Evolutionary conservation across 2,888 invertebrate genomes (phyloP), one percentile per base, ranked within the genome.

Genomic region (Drosophila differens): DNA sequence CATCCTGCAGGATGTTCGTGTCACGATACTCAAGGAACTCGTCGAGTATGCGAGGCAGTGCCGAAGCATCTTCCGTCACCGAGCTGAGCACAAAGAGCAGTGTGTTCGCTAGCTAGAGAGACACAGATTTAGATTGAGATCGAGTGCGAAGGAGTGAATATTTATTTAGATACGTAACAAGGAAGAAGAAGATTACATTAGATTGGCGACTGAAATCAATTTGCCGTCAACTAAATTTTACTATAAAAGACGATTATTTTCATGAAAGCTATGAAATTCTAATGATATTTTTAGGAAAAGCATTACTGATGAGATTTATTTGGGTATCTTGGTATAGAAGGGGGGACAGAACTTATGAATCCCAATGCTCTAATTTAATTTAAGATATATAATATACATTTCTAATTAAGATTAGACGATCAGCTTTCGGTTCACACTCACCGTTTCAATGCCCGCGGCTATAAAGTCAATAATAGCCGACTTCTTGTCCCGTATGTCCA

Each of bases 401-500:
- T 14, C 1, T 7, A 7, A 7, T 14, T 22, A 22, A n/a, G 10
- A n/a, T 4, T n/a, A 52, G 53, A 3, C 0, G 10, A 12, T 44
- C 0, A 12, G 10, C 19, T 57, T 30, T 52, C 12, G 4, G 22
- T 14, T 33, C 3, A 16, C 4, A 83, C 83, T 78, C 74, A 97
- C 96, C 91, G 97, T 97, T 92, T 97, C 97, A 90, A 97, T 97
- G 55, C 97, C 97, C 41, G 97, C 97, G 10, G 97, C 96, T 83
- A 97, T 96, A 88, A 97, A 97, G 93, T 98, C 97, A 53, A 97
- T 96, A 62, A 97, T 95, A 0, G 97, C 97, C 0, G 97, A 96
- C 90, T 96, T 97, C 93, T 97, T 97, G 91, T 98, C 97, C 59
- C 96, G 94, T 88, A 96, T 95, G 88, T 97, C 97, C 53, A 97